phyloP scores from a whole-genome alignment of 2,888 invertebrate genomes.

The Dryobotodes eremita region DNA sequence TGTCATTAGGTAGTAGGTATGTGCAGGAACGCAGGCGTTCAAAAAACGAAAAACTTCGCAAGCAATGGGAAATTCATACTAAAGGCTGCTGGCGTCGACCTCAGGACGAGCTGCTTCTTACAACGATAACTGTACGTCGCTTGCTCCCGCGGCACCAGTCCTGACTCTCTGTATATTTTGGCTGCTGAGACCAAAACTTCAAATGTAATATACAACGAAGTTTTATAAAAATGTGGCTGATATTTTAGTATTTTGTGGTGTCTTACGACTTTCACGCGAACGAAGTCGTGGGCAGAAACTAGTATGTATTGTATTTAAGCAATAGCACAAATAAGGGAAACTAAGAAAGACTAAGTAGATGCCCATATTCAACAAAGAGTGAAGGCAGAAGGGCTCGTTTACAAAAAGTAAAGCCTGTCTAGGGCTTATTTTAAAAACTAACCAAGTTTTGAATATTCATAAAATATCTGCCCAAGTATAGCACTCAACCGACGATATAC shows the following conservation, averaged over 20 bases:
- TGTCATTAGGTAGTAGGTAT: neutral
- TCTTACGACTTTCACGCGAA: neutral
- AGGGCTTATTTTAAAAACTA: conserved; percentile 8
- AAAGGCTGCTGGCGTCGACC: neutral
- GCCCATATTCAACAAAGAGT: neutral
- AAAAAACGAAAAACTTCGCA: neutral
- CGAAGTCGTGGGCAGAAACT: neutral
- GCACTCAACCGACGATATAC: conserved; percentile 31
- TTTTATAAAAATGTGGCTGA: neutral
- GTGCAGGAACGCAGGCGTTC: neutral
- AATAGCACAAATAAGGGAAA: conserved; percentile 1
- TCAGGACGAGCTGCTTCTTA: neutral
- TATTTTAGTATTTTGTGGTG: neutral
- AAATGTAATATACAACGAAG: neutral
- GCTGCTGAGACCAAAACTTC: neutral
- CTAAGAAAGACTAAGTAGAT: neutral
- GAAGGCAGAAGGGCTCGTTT: neutral
- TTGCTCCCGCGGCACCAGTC: neutral
- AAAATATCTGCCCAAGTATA: conserved; percentile 20
- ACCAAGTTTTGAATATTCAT: conserved; percentile 9
- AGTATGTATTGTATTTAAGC: neutral
- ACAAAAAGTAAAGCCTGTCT: neutral
- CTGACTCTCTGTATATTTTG: neutral
- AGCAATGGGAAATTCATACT: neutral
- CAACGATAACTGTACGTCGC: neutral